phyloP scores from a whole-genome alignment of 2,888 invertebrate genomes.

The Agrotis ipsilon region DNA sequence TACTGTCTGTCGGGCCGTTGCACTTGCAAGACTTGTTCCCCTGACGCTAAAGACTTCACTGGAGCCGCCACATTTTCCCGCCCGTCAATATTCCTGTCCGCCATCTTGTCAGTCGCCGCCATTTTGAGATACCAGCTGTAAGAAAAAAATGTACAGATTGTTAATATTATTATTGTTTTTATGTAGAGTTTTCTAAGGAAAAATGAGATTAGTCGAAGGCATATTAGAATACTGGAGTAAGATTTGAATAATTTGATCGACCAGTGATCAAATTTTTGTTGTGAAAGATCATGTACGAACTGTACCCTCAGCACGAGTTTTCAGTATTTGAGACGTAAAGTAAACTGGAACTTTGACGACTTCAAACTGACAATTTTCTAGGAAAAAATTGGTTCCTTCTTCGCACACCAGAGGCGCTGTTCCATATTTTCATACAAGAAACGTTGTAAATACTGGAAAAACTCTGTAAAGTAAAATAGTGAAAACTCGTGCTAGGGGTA shows the following conservation, averaged over 20 bases:
- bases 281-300: not conserved
- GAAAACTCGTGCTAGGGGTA: no score
- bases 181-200: constrained; percentile 42
- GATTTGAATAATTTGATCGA: not conserved
- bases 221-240: not conserved
- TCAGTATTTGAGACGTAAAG: no score
- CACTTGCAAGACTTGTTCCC: constrained; percentile 86
- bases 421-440: no score
- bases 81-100: constrained; percentile 70
- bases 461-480: no score
- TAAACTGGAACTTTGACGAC: no score
- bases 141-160: constrained; percentile 35
- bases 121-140: constrained; percentile 78
- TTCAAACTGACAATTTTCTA: no score
- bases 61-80: constrained; percentile 75
- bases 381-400: no score
- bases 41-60: constrained; percentile 84
- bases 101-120: constrained; percentile 74
- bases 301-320: no score
- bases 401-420: no score
- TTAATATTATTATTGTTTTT: constrained; percentile 41
- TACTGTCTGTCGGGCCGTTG: constrained; percentile 86
- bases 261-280: constrained; percentile 1
- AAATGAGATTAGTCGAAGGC: constrained; percentile 36
- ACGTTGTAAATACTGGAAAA: no score